A percentile compares a stretch with the other conserved stretches of the same genome.
Conservation (phyloP, 2,113 vertebrate genomes). For the Calyptomena viridis region DNA sequence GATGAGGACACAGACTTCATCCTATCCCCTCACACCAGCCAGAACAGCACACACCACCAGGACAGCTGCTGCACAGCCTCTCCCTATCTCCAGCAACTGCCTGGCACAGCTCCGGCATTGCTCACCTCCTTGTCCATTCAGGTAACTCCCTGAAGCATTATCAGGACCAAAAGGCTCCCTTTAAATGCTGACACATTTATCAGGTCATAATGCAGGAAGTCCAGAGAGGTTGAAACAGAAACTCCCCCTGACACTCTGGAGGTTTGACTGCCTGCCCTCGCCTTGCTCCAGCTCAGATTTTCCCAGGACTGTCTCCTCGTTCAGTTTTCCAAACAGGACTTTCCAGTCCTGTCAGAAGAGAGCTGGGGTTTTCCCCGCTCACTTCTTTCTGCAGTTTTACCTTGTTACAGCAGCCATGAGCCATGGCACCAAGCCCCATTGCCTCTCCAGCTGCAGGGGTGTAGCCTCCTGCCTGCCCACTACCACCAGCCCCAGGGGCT, state of each 20-base stretch:
- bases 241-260: neutral
- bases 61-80: neutral
- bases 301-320: neutral
- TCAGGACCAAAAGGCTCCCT: neutral
- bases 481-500: neutral
- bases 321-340: slow-evolving; percentile 48
- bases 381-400: neutral
- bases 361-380: slow-evolving; percentile 15
- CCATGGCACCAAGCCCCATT: rapidly evolving
- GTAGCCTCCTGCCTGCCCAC: neutral
- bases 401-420: neutral
- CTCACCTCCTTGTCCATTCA: neutral
- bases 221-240: neutral
- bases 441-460: neutral
- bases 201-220: neutral
- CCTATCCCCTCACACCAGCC: neutral
- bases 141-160: neutral
- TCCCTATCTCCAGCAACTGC: neutral
- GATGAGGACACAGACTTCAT: neutral
- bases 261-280: neutral
- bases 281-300: neutral
- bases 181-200: neutral
- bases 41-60: rapidly evolving
- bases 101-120: neutral
- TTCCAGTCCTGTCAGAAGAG: slow-evolving; percentile 26